These are phyloP conservation scores for Stenoptilia bipunctidactyla DNA, from an alignment of 2,888 invertebrate genomes.

Conservation along the genomic window DNA sequence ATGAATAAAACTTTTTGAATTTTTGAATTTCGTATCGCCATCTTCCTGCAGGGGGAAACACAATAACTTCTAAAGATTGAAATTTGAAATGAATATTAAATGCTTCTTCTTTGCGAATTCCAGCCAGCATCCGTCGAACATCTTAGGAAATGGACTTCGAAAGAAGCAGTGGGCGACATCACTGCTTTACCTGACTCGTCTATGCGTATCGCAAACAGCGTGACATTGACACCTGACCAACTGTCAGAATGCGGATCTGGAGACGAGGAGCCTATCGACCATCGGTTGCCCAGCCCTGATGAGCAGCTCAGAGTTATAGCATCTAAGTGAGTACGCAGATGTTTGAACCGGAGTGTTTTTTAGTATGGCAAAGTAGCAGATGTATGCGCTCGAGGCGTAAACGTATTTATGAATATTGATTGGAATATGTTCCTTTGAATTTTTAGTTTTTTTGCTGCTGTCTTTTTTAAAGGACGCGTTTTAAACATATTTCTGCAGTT, in stretches of 20 bases:
- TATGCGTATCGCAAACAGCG: constrained; percentile 74
- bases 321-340: constrained; percentile 77
- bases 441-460: too few relatives aligned
- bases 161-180: constrained; percentile 84
- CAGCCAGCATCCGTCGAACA: constrained; percentile 87
- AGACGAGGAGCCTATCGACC: constrained; percentile 81
- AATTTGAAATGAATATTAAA: too few relatives aligned
- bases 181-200: constrained; percentile 85
- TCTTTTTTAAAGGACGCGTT: too few relatives aligned
- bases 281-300: constrained; percentile 88
- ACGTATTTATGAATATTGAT: too few relatives aligned
- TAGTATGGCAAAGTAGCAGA: background rate
- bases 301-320: constrained; percentile 88
- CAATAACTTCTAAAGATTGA: too few relatives aligned
- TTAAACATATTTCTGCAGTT: too few relatives aligned
- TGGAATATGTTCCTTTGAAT: too few relatives aligned
- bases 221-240: constrained; percentile 60
- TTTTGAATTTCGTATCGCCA: too few relatives aligned
- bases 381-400: background rate
- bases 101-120: constrained; percentile 20
- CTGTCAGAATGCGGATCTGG: constrained; percentile 70
- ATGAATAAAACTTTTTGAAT: too few relatives aligned
- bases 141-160: constrained; percentile 87
- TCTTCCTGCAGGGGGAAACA: too few relatives aligned
- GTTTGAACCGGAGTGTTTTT: too few relatives aligned